Percentiles rank a stretch among this genome's conserved stretches.
Conservation (phyloP, 2,888 invertebrate genomes). For the Rotaria magnacalcarata region DNA sequence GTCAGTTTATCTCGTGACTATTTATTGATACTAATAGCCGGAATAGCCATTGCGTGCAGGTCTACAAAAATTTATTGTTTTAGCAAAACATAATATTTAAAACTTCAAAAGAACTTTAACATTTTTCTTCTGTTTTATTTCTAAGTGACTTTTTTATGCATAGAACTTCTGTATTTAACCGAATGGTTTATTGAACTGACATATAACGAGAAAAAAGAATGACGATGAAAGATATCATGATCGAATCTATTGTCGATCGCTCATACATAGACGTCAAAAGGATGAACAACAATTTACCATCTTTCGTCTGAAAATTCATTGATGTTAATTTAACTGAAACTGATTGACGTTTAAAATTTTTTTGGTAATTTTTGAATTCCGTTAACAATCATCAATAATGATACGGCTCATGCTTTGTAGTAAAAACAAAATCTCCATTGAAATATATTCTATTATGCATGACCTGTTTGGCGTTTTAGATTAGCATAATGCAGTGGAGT, state of each 20-base stretch:
- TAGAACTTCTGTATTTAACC: not conserved
- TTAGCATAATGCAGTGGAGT: not conserved
- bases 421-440: no score
- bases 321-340: not conserved
- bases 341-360: not conserved
- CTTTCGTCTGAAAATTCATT: not conserved
- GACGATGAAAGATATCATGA: not conserved
- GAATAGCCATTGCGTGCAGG: not conserved
- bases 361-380: not conserved
- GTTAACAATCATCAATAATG: no score
- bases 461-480: not conserved
- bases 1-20: not conserved
- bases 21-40: not conserved
- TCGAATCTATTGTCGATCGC: not conserved
- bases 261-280: not conserved
- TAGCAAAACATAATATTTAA: not conserved
- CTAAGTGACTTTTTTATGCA: not conserved
- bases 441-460: no score
- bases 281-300: slow-evolving; percentile 4
- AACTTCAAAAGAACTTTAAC: no score
- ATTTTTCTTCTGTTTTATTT: no score
- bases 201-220: not conserved
- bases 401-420: no score
- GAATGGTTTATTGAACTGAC: not conserved
- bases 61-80: not conserved